A percentile compares a stretch with the other conserved stretches of the same genome.
Conservation (phyloP, 2,888 invertebrate species). For the Eupsilia transversa region DNA sequence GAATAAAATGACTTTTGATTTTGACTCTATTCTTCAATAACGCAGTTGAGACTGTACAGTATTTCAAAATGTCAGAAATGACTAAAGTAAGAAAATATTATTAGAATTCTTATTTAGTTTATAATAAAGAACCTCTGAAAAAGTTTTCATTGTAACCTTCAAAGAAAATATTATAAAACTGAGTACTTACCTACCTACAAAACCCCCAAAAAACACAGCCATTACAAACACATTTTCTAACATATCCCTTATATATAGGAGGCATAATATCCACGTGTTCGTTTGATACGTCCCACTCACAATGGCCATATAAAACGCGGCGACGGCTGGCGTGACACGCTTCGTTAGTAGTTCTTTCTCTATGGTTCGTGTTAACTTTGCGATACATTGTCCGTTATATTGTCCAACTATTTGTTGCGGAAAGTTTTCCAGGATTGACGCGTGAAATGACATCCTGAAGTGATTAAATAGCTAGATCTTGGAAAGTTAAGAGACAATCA, state of each 20-base stretch:
- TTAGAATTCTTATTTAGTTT: not conserved
- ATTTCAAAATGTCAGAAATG: not conserved
- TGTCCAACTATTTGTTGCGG: conserved; percentile 6
- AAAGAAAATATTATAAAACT: not conserved
- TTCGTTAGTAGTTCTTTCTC: conserved; percentile 80
- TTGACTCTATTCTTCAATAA: too few relatives aligned
- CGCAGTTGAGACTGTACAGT: too few relatives aligned
- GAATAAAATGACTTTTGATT: too few relatives aligned
- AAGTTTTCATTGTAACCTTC: not conserved
- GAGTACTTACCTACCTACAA: not conserved
- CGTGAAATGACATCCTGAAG: too few relatives aligned
- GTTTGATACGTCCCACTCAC: conserved; percentile 67
- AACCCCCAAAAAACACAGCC: not conserved
- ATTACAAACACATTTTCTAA: conserved; percentile 38
- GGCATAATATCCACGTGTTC: conserved; percentile 73
- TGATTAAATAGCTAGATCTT: too few relatives aligned
- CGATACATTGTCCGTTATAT: conserved; percentile 35
- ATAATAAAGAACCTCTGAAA: not conserved
- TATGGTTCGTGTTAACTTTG: conserved; percentile 64
- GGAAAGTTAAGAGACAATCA: too few relatives aligned
- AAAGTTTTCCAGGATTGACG: not conserved
- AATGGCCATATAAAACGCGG: conserved; percentile 79
- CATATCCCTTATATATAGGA: conserved; percentile 25
- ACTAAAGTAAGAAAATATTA: not conserved
- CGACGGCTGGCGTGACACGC: conserved; percentile 76